These are phyloP conservation scores for Eriocheir sinensis DNA, from an alignment of 1,140 invertebrate species.

Conservation along the genomic window DNA sequence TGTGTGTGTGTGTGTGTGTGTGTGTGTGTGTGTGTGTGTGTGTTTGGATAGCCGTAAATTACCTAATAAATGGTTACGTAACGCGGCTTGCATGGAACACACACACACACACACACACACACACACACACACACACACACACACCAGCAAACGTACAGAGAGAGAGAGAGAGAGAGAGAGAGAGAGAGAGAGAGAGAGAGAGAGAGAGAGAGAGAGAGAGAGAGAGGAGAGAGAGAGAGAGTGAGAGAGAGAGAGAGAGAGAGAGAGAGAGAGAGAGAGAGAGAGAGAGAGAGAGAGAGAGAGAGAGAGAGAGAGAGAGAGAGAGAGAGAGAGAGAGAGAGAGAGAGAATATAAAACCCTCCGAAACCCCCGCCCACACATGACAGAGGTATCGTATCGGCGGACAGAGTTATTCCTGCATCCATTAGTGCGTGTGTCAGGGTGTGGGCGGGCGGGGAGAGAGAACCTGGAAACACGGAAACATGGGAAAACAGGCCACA, in stretches of 20 bases:
- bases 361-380: too few relatives aligned
- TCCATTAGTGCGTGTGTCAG: neutral
- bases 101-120: constrained; percentile 4
- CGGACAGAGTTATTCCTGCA: neutral
- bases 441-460: too few relatives aligned
- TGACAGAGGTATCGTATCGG: neutral
- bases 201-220: too few relatives aligned
- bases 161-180: neutral
- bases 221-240: neutral
- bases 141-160: neutral
- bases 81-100: neutral
- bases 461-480: too few relatives aligned
- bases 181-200: neutral
- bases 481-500: too few relatives aligned
- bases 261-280: neutral
- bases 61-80: too few relatives aligned
- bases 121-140: neutral
- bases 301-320: too few relatives aligned
- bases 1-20: too few relatives aligned
- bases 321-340: neutral
- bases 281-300: neutral
- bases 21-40: too few relatives aligned
- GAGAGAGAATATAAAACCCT: too few relatives aligned
- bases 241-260: neutral
- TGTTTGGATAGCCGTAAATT: too few relatives aligned